Conservation (phyloP, 2,113 vertebrate species). For the Eidolon helvum region DNA sequence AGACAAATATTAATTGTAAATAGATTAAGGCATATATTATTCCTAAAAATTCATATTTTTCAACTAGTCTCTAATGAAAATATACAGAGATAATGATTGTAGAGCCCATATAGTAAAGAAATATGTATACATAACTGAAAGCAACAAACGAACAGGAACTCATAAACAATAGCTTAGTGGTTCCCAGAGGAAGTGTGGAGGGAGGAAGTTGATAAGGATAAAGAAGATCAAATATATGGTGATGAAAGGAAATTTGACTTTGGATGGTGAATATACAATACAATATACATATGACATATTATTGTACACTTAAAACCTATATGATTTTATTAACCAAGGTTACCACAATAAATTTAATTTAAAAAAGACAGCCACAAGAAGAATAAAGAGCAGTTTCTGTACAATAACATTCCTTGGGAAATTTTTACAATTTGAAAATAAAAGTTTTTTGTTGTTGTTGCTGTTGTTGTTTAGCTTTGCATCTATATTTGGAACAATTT, state of each 20-base stretch:
- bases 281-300: too few species aligned
- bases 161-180: too few species aligned
- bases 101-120: background rate
- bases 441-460: background rate
- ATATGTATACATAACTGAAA: background rate
- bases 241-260: too few species aligned
- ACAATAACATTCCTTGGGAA: background rate
- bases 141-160: too few species aligned
- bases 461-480: background rate
- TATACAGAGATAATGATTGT: background rate
- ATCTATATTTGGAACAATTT: background rate
- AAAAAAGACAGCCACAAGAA: background rate
- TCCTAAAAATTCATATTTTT: background rate
- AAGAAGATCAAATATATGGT: too few species aligned
- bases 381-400: background rate
- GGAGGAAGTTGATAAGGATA: too few species aligned
- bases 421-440: background rate
- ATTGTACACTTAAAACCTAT: too few species aligned
- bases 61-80: background rate
- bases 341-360: too few species aligned
- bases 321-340: too few species aligned
- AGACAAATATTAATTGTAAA: background rate
- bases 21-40: background rate
- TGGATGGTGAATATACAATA: too few species aligned
- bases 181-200: too few species aligned